Evolutionary conservation across 2,797 vertebrate genomes (phyloP).

Genomic region (Galaxias olidus): DNA sequence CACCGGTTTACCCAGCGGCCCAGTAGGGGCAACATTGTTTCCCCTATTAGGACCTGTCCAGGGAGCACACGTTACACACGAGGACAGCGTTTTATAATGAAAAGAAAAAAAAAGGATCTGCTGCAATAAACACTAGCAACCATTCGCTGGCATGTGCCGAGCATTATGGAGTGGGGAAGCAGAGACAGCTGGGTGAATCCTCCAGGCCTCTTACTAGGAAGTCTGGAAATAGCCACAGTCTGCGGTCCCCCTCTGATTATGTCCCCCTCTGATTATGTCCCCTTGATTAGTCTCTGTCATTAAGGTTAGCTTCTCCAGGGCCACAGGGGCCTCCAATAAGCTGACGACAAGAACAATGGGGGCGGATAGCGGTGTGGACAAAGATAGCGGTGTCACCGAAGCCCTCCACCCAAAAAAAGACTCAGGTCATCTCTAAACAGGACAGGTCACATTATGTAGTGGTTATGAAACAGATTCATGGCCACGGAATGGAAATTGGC

Average conservation of each 20-base stretch:
- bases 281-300: conserved; percentile 7
- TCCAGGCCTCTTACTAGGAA: neutral
- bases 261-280: too few species aligned
- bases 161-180: neutral
- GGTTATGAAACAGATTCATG: conserved; percentile 33
- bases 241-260: conserved; percentile 3
- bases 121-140: too few species aligned
- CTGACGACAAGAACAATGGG: neutral
- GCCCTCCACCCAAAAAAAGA: neutral
- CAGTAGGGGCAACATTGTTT: too few species aligned
- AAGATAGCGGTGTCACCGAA: neutral
- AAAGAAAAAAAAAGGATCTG: too few species aligned
- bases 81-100: too few species aligned
- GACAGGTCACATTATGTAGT: neutral
- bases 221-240: conserved; percentile 11
- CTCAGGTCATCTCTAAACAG: too few species aligned
- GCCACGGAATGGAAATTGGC: too few species aligned
- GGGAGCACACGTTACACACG: too few species aligned
- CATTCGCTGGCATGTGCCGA: too few species aligned
- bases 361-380: neutral
- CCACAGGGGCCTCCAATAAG: neutral
- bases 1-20: too few species aligned
- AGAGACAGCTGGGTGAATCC: conserved; percentile 8
- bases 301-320: neutral
- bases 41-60: too few species aligned